phyloP scores from a whole-genome alignment of 2,797 vertebrate genomes.

The Dromococcyx pavoninus region DNA sequence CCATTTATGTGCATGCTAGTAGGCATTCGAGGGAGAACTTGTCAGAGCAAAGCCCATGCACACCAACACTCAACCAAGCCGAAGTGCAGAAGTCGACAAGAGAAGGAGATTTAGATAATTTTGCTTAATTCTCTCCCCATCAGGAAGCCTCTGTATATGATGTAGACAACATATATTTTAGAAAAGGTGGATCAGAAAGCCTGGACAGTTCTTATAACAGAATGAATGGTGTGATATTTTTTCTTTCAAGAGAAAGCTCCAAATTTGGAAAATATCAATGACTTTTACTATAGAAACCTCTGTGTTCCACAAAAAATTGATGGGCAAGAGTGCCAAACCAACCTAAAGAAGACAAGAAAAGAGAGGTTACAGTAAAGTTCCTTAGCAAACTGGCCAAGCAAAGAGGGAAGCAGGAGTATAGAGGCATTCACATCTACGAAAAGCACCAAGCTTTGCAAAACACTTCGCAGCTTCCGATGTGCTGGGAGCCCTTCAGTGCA shows the following conservation, averaged over 20 bases:
- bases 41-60: slow-evolving; percentile 10
- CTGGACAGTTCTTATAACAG: background rate
- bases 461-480: background rate
- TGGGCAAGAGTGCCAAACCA: background rate
- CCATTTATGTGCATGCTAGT: background rate
- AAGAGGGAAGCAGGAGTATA: background rate
- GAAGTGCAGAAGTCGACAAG: background rate
- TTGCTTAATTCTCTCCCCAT: background rate
- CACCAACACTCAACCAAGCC: background rate
- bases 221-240: background rate
- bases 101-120: background rate
- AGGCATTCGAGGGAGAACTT: slow-evolving; percentile 18
- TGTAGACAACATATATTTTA: background rate
- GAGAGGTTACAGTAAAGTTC: background rate
- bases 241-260: background rate
- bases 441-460: background rate
- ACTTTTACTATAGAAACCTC: background rate
- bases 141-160: background rate
- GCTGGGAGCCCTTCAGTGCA: background rate
- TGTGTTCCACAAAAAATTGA: background rate
- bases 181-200: background rate
- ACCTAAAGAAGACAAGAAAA: background rate
- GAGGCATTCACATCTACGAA: background rate
- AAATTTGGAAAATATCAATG: background rate
- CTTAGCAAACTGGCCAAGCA: background rate